Conservation (phyloP, 2,888 invertebrate genomes). For the Nephrotoma appendiculata region DNA sequence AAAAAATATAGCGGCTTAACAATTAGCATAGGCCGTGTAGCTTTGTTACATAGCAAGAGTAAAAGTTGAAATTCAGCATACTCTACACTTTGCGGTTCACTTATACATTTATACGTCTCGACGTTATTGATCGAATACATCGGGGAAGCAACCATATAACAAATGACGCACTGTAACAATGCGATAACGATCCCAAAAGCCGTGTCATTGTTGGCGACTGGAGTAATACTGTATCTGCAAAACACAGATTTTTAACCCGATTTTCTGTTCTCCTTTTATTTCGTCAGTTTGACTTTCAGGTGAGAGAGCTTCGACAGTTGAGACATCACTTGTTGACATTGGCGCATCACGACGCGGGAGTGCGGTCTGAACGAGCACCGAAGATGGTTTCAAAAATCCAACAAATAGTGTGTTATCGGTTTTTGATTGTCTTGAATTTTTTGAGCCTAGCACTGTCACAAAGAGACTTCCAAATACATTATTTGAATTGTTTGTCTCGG, state of each 20-base stretch:
- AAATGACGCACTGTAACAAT: constrained; percentile 56
- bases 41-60: constrained; percentile 57
- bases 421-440: constrained; percentile 44
- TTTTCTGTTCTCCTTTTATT: constrained; percentile 56
- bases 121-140: constrained; percentile 27
- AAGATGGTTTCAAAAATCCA: constrained; percentile 52
- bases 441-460: constrained; percentile 53
- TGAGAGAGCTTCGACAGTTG: constrained; percentile 13
- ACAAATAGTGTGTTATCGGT: constrained; percentile 56
- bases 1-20: constrained; percentile 48
- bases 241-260: constrained; percentile 44
- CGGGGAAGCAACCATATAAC: constrained; percentile 45
- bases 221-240: constrained; percentile 62
- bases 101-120: constrained; percentile 21
- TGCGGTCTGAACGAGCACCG: constrained; percentile 47
- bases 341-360: constrained; percentile 35
- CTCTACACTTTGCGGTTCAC: constrained; percentile 62
- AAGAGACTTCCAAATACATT: constrained; percentile 61
- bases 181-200: constrained; percentile 63
- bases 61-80: constrained; percentile 81
- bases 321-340: constrained; percentile 21
- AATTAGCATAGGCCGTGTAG: constrained; percentile 59
- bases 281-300: constrained; percentile 63
- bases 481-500: constrained; percentile 35
- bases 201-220: constrained; percentile 70